Evolutionary conservation across 2,888 invertebrate species (phyloP), one percentile per base, ranked within the genome.

Genomic region (Julus scandinavius): DNA sequence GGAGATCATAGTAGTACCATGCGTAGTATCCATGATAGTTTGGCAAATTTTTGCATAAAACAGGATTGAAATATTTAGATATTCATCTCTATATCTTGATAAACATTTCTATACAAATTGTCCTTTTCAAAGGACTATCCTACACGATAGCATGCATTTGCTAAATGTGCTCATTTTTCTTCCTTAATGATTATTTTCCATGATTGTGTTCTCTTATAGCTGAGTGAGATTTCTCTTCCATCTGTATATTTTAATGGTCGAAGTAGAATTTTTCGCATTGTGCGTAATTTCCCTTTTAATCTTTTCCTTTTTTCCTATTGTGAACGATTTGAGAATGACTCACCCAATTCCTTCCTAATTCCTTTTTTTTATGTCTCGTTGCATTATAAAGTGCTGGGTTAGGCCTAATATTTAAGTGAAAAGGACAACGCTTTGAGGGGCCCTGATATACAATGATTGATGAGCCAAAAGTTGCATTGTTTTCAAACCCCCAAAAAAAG

Each of bases 351-450:
- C 72, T 72, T 72, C 72, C 72, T 72, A 72, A 72, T 72, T 72
- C 72, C 29, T 72, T 72, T 72, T 72, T 72, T 72, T n/a, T 20
- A 20, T 72, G 72, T 20, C 72, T 29, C 72, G 11, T 72, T 72
- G 72, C 72, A 72, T 72, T 72, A 72, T 72, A 72, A 72, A 72
- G 72, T 72, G 72, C 29, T 5, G 72, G 72, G 72, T 72, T 72
- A 72, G 72, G 72, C 72, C 72, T 72, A 72, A 72, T 72, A 72
- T 72, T 72, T 72, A 72, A 72, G 72, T 72, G 72, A 72, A 72
- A 72, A 72, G 72, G 72, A 72, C 72, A 72, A 20, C 72, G 72
- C 72, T 72, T 72, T 29, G 29, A 72, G 72, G 72, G 72, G 72
- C 72, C 11, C 72, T 72, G 72, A 72, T 72, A 72, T 72, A 29